Percentiles rank a stretch among this genome's conserved stretches.
phyloP scores from a whole-genome alignment of 2,888 invertebrate genomes.

The Chironomus tentans region DNA sequence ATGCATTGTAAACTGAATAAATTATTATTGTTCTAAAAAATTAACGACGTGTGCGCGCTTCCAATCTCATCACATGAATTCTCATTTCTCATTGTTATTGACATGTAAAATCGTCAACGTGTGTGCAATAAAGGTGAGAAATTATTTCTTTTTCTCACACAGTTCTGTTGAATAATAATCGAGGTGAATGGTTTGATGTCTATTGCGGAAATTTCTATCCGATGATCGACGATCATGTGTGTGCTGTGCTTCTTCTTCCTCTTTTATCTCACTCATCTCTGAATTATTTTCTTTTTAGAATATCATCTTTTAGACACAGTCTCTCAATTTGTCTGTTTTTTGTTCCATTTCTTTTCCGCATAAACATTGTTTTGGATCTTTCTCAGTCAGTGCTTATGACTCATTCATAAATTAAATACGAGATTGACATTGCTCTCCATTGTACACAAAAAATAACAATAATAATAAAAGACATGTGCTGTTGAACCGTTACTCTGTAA shows the following conservation, averaged over 20 bases:
- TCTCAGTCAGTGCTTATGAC: not conserved
- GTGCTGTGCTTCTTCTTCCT: not conserved
- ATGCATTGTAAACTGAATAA: too few relatives aligned
- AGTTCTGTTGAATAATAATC: constrained; percentile 9
- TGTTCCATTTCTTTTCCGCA: not conserved
- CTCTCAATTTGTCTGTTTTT: not conserved
- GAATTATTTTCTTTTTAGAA: not conserved
- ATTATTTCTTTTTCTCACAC: not conserved
- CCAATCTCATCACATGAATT: too few relatives aligned
- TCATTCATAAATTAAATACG: not conserved
- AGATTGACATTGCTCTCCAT: too few relatives aligned
- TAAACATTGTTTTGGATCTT: not conserved
- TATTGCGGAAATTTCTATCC: constrained; percentile 17
- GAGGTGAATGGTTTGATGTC: constrained; percentile 25
- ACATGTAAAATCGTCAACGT: too few relatives aligned
- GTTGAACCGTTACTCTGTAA: not conserved
- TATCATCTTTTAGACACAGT: not conserved
- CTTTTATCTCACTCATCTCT: not conserved
- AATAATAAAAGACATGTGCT: not conserved
- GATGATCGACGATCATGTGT: constrained; percentile 4
- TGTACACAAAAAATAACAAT: too few relatives aligned
- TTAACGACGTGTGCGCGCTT: not conserved
- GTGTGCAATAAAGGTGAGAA: not conserved
- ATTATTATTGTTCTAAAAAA: too few relatives aligned
- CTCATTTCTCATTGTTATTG: too few relatives aligned